phyloP scores from a whole-genome alignment of 1,140 invertebrate genomes.

The Drosophila ficusphila region DNA sequence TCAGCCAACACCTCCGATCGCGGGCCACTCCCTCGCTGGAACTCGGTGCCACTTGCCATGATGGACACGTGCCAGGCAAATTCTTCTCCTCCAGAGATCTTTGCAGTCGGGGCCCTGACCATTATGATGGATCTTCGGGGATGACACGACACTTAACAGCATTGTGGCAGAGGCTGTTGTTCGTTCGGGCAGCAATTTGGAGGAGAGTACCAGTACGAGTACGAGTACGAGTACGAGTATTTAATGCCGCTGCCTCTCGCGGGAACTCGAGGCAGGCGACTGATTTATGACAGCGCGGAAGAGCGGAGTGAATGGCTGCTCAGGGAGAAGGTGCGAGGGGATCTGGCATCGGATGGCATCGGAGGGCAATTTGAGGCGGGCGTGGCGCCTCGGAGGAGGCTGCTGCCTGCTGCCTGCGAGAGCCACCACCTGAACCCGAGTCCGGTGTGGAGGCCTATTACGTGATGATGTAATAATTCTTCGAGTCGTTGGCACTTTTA shows the following conservation, averaged over 20 bases:
- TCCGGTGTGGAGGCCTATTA: slow-evolving; percentile 61
- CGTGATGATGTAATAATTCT: slow-evolving; percentile 82
- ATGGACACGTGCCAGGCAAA: slow-evolving; percentile 77
- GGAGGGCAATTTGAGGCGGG: slow-evolving; percentile 73
- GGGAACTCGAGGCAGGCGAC: slow-evolving; percentile 48
- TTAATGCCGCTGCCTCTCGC: slow-evolving; percentile 49
- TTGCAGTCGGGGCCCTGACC: slow-evolving; percentile 17
- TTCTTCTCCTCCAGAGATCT: slow-evolving; percentile 49
- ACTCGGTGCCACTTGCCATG: slow-evolving; percentile 43
- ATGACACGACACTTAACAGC: slow-evolving; percentile 78
- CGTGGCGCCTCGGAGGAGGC: slow-evolving; percentile 58
- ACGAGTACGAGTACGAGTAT: too few relatives aligned
- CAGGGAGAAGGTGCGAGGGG: slow-evolving; percentile 33
- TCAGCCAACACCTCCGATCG: slow-evolving; percentile 37
- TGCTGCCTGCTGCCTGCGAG: not conserved
- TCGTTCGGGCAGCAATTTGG: slow-evolving; percentile 67
- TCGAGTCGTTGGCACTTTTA: slow-evolving; percentile 74
- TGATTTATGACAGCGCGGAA: slow-evolving; percentile 73
- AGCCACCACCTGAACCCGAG: slow-evolving; percentile 13
- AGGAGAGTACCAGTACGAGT: slow-evolving; percentile 65
- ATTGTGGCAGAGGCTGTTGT: slow-evolving; percentile 23
- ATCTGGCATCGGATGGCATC: slow-evolving; percentile 42
- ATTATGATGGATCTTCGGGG: slow-evolving; percentile 72
- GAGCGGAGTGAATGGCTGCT: slow-evolving; percentile 47
- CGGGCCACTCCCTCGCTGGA: slow-evolving; percentile 46